Base-by-base conservation (phyloP, 2,797 vertebrate species). In the Clamator glandarius region DNA sequence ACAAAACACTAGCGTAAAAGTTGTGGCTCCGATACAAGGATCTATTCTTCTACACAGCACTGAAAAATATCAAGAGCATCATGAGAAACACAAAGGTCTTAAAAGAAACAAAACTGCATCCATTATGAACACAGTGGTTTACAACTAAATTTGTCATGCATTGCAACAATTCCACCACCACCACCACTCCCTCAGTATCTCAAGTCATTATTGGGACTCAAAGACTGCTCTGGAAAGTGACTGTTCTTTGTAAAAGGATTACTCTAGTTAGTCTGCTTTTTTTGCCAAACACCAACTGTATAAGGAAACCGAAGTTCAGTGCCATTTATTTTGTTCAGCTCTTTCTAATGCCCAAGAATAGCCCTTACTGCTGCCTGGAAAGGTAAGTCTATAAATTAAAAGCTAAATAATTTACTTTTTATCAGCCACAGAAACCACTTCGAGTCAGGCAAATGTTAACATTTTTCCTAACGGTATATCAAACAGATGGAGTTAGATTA, bases 301-400 rank as follows among this genome's bases (percentile, higher is more conserved):
- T 95, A 98, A 97, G 97, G 98, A 97, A 97, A 95, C 36, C 20
- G 7, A 97, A 97, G 94, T 97, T 97, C 96, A 97, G 78, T 87
- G 92, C 87, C 95, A 97, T 96, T 93, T 97, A 96, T 97, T 98
- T 95, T 96, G 84, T 89, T 88, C 74, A 70, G 52, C 57, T 92
- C 94, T 95, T 96, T 96, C 90, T 84, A 78, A 96, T 59, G 68
- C 92, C 96, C 90, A 96, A 95, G 87, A 97, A 92, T 88, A 97
- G 97, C 82, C 89, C 91, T 92, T 93, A 79, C 28, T n/a, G 35
- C 57, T 92, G 82, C 66, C 84, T 87, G 52, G 73, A 90, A 97
- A 93, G 75, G 78, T 83, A 96, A 13, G 21, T 90, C 75, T 82
- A 33, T 46, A 93, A 94, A 84, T 19, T 70, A 72, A 52, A 91